Percentiles rank a stretch among this genome's conserved stretches.
These are phyloP conservation scores for Sardina pilchardus DNA, from an alignment of 2,113 vertebrate species.

Conservation along the genomic window DNA sequence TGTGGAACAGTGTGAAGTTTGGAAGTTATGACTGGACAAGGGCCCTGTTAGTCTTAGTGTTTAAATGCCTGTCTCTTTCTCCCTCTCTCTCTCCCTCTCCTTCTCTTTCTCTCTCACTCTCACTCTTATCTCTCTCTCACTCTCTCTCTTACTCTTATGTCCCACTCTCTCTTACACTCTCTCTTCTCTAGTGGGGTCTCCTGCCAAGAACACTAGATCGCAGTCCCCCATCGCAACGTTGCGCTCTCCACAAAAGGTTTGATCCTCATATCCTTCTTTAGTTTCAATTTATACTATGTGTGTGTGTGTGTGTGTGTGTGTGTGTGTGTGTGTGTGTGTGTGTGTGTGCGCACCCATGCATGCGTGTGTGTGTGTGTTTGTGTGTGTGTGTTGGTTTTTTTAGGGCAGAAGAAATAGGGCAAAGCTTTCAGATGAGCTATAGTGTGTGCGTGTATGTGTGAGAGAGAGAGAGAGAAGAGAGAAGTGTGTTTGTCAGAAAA, in stretches of 20 bases:
- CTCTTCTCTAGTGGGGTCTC: conserved; percentile 79
- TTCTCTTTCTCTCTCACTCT: conserved; percentile 23
- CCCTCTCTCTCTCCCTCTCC: conserved; percentile 10
- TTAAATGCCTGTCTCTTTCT: background rate
- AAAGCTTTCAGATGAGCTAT: background rate
- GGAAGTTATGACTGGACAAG: background rate
- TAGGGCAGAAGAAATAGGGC: too few species aligned
- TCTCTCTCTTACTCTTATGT: conserved; percentile 18
- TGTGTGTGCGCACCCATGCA: too few species aligned
- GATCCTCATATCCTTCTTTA: conserved; percentile 5
- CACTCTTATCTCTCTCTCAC: conserved; percentile 31
- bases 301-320: too few species aligned
- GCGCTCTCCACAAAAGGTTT: conserved; percentile 94
- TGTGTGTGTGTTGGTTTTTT: background rate
- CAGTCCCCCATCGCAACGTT: conserved; percentile 85
- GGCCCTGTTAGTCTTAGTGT: background rate
- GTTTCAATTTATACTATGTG: background rate
- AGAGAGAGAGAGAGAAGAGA: too few species aligned
- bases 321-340: too few species aligned
- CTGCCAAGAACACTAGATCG: conserved; percentile 83
- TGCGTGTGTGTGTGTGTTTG: background rate
- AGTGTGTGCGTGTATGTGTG: background rate
- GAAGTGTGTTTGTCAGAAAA: too few species aligned
- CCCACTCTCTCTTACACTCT: conserved; percentile 26
- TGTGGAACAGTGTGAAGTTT: conserved; percentile 40